Evolutionary conservation across 2,797 vertebrate genomes (phyloP), one percentile per base, ranked within the genome.

Genomic region (Bradypodion ventrale): DNA sequence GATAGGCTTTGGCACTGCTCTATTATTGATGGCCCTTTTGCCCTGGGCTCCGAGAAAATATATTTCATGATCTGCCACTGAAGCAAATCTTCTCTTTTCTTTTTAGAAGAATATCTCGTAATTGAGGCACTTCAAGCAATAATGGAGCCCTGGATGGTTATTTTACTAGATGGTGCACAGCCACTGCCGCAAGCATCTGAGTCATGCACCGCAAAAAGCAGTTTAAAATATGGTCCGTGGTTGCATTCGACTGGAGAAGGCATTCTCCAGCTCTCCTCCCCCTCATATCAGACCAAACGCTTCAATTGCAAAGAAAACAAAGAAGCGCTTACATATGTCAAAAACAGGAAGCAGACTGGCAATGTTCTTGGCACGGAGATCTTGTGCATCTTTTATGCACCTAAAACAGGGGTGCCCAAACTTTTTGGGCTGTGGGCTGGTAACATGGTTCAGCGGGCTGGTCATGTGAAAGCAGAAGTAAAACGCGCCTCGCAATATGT

Each of bases 41-140:
- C 85, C 83, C 16, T 5, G 5, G 44, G 82, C 65, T 84, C 32
- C 56, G 65, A 84, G 56, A 83, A 89, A 87, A 88, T 21, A 5
- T 29, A 29, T 37, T 65, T 52, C 81, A 60, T 0, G 4, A 78
- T 52, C 29, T 16, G 52, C 37, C 78, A 75, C 2, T 9, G 87
- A 7, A 77, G 46, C 27, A 21, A 82, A 42, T 19, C 66, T 87
- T 35, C 35, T 7, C 66, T 16, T 6, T 13, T 19, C n/a, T 19
- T 63, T 76, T 65, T 13, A n/a, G 77, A 86, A 84, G 68, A 78
- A 66, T 59, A 85, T 75, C 80, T 87, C 84, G 72, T 74, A 89
- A 83, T 29, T 62, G 69, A 90, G 84, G 83, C 80, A 85, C 46
- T 75, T 52, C 44, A 81, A 63, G 87, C 87, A 90, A 83, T 32